Conservation (phyloP, 2,113 vertebrate species). For the Cyprinodon brontotheroides region DNA sequence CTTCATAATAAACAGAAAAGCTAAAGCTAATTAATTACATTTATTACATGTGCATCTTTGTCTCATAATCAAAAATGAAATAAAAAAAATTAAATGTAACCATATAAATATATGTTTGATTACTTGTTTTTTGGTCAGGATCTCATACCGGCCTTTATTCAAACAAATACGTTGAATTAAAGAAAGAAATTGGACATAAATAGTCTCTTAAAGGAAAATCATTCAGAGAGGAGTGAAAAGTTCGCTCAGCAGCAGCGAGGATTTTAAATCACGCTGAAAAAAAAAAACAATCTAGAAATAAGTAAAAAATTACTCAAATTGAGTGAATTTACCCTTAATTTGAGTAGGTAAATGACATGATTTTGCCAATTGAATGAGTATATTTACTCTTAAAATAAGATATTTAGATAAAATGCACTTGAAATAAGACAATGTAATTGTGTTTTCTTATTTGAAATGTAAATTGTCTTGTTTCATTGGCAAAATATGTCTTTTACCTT, state of each 20-base stretch:
- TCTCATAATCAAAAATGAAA: neutral
- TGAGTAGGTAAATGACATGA: too few species aligned
- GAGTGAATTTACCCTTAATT: too few species aligned
- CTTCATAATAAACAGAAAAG: neutral
- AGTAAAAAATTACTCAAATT: too few species aligned
- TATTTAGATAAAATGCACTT: too few species aligned
- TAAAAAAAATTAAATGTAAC: neutral
- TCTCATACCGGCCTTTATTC: neutral
- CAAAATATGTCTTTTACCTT: too few species aligned
- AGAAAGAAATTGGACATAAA: neutral
- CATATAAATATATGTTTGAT: neutral
- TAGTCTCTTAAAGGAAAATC: neutral
- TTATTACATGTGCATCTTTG: neutral
- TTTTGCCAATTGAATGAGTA: too few species aligned
- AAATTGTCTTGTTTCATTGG: too few species aligned
- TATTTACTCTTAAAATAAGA: too few species aligned
- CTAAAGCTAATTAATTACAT: neutral
- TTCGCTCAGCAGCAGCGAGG: neutral
- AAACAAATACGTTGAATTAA: neutral
- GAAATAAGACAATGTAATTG: too few species aligned
- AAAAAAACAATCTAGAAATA: too few species aligned
- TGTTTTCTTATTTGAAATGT: too few species aligned
- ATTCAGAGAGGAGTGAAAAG: neutral
- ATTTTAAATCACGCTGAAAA: too few species aligned
- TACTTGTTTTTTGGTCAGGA: neutral